A percentile compares a stretch with the other conserved stretches of the same genome.
phyloP scores from a whole-genome alignment of 2,113 vertebrate species.

The Corvus cornix region DNA sequence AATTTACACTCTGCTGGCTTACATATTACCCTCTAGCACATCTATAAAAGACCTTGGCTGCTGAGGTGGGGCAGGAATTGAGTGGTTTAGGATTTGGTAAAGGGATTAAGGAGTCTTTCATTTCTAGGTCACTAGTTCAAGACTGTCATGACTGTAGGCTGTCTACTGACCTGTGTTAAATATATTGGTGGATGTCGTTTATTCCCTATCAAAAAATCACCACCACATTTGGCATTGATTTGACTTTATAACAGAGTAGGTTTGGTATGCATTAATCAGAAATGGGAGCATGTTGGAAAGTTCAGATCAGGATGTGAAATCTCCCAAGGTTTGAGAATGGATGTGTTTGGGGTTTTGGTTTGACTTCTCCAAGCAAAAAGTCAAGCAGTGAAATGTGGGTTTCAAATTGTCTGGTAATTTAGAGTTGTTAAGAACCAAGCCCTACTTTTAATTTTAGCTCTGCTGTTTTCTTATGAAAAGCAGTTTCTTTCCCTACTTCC shows the following conservation, averaged over 20 bases:
- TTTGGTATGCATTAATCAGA: conserved; percentile 63
- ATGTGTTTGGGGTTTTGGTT: conserved; percentile 38
- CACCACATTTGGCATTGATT: conserved; percentile 67
- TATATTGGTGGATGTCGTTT: conserved; percentile 55
- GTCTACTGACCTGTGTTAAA: conserved; percentile 63
- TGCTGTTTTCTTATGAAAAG: conserved; percentile 28
- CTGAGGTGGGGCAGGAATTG: conserved; percentile 60
- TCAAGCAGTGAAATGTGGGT: conserved; percentile 18
- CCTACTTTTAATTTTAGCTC: conserved; percentile 51
- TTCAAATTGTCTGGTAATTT: conserved; percentile 53
- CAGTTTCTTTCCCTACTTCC: conserved; percentile 32
- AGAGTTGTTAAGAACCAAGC: conserved; percentile 30
- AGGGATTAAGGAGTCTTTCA: conserved; percentile 64
- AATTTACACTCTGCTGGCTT: conserved; percentile 62
- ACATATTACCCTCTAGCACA: conserved; percentile 44
- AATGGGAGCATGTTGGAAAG: conserved; percentile 52
- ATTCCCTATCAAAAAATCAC: conserved; percentile 63
- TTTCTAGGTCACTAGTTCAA: conserved; percentile 68
- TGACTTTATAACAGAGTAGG: conserved; percentile 55
- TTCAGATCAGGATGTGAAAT: conserved; percentile 53
- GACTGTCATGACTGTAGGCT: conserved; percentile 64
- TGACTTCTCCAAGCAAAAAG: conserved; percentile 50
- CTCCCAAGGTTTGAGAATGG: conserved; percentile 57
- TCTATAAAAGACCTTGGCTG: conserved; percentile 52
- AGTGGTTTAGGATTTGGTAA: conserved; percentile 68